Evolutionary conservation across 2,113 vertebrate genomes (phyloP).

Genomic region (Argyrosomus japonicus): DNA sequence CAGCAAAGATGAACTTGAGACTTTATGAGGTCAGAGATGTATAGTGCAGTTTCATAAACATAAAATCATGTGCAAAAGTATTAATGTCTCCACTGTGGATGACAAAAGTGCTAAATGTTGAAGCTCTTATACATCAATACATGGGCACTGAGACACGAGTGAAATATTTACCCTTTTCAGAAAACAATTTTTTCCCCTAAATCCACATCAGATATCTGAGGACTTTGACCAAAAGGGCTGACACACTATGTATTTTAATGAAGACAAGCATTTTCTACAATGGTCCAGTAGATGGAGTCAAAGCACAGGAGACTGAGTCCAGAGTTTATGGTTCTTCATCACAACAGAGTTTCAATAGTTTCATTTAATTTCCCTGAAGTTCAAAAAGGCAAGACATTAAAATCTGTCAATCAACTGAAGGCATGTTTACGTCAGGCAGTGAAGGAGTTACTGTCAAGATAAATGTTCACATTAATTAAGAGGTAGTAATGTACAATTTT

Average conservation of each 20-base stretch:
- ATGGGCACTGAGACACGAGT: not conserved
- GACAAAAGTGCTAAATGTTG: not conserved
- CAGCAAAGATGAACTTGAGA: too few relatives aligned
- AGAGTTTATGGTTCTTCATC: not conserved
- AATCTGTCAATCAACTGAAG: not conserved
- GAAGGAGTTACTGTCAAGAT: too few relatives aligned
- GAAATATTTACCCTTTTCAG: not conserved
- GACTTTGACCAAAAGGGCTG: not conserved
- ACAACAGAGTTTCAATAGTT: not conserved
- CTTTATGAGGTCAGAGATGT: too few relatives aligned
- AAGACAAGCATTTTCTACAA: not conserved
- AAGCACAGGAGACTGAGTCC: slow-evolving; percentile 4
- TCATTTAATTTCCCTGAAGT: not conserved
- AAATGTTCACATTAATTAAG: not conserved
- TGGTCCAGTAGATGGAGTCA: slow-evolving; percentile 62
- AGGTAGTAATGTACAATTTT: not conserved
- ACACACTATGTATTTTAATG: not conserved
- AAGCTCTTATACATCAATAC: not conserved
- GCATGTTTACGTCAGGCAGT: not conserved
- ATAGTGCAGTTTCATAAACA: too few relatives aligned
- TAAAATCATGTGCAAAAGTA: too few relatives aligned
- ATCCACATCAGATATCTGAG: not conserved
- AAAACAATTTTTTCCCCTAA: not conserved
- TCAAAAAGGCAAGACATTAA: not conserved
- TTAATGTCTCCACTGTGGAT: not conserved